Percentiles rank a stretch among this genome's conserved stretches.
Conservation (phyloP, 1,140 invertebrate genomes). For the Babylonia areolata region DNA sequence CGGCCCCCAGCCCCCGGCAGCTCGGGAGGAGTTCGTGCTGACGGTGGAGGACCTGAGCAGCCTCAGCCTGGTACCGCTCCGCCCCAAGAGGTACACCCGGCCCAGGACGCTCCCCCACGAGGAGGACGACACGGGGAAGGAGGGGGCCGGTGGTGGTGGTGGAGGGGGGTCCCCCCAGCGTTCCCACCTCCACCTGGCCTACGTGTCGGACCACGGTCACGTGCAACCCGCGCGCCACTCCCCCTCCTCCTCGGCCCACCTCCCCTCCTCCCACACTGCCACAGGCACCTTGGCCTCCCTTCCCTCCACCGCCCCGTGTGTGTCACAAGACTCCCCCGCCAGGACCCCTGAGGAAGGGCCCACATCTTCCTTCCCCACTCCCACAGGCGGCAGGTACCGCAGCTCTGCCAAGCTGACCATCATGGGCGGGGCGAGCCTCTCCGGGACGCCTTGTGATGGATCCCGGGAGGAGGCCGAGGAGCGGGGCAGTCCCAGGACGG, state of each 20-base stretch:
- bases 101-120: neutral
- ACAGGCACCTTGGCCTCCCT: neutral
- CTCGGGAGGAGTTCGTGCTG: constrained; percentile 62
- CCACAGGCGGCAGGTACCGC: neutral
- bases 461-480: neutral
- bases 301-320: neutral
- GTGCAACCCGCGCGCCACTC: neutral
- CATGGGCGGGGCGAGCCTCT: neutral
- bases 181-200: constrained; percentile 22
- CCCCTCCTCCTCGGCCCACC: neutral
- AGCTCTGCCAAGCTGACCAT: constrained; percentile 27
- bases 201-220: neutral
- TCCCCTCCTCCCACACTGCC: neutral
- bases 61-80: constrained; percentile 60
- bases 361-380: no score
- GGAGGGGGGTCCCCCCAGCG: neutral
- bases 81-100: constrained; percentile 29
- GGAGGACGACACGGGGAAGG: neutral
- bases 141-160: neutral
- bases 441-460: neutral
- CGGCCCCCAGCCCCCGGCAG: neutral
- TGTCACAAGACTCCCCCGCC: neutral
- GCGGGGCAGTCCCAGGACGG: no score
- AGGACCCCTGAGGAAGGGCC: neutral
- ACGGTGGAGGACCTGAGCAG: constrained; percentile 65